Evolutionary conservation across 2,113 vertebrate genomes (phyloP), one percentile per base, ranked within the genome.

Genomic region (Saguinus midas): DNA sequence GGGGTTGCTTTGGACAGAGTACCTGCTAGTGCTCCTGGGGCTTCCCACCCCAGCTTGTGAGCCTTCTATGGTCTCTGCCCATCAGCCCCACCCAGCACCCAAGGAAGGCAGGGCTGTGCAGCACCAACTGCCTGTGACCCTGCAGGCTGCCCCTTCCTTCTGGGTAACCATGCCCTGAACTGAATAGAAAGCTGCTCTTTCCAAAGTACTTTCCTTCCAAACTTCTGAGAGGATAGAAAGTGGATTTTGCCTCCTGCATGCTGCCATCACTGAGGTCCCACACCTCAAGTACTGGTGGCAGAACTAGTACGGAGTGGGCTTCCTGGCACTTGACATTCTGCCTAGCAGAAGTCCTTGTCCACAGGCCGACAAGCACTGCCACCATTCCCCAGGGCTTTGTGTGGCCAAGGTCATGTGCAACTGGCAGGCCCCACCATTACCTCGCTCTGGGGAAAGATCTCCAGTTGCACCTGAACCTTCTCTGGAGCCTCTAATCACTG

Each of bases 121-220:
- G 45, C 8, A 23, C 25, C 18, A 58, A 48, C 1, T 18, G 14
- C 8, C 32, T 11, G 0, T 29, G n/a, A 32, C 13, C 11, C 3
- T 3, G 1, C 23, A 23, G 13, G n/a, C 40, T 18, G 14, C 4
- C 1, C 6, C 0, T 3, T 57, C 72, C 32, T 82, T 29, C 29
- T 35, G 37, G 76, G 21, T 17, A 35, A 80, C 40, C 23, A 2
- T 4, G 29, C 27, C 8, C 8, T 37, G 4, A 20, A 27, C 4
- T 8, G 45, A 40, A 76, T 1, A 35, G 29, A 48, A 83, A 81
- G 45, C 48, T 16, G 2, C 57, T 50, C 18, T 58, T 35, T 57
- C n/a, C 48, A 50, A 7, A 83, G n/a, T 29, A 66, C 61, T 79
- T 25, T 37, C 37, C 37, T 76, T 80, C 32, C 18, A 3, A n/a